These are phyloP conservation scores for Corythornis madagascariensis DNA, from an alignment of 2,113 vertebrate genomes.

Conservation along the genomic window DNA sequence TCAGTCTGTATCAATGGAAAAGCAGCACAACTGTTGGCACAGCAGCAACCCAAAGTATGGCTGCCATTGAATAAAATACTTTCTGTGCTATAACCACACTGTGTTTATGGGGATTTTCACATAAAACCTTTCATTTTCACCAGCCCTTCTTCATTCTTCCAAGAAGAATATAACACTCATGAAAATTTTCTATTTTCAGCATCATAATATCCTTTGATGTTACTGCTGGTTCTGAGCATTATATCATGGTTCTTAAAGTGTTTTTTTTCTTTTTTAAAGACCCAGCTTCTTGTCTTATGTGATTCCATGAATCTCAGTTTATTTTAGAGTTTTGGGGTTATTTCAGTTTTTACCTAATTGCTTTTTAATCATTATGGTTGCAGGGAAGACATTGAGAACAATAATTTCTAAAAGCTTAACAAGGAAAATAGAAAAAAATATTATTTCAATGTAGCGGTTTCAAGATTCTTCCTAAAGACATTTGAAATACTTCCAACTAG, in stretches of 20 bases:
- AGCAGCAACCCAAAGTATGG: neutral
- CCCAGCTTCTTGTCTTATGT: neutral
- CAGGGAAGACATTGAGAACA: neutral
- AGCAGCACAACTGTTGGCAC: neutral
- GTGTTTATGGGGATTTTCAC: neutral
- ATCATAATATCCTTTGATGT: neutral
- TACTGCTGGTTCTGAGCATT: neutral
- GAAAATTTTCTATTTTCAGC: neutral
- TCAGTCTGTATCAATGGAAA: neutral
- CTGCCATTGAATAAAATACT: neutral
- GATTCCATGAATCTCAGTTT: neutral
- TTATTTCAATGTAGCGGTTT: neutral
- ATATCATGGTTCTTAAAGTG: neutral
- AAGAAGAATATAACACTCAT: neutral
- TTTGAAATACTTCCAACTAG: neutral
- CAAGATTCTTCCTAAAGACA: neutral
- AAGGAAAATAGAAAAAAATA: neutral
- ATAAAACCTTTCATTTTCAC: neutral
- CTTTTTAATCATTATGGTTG: neutral
- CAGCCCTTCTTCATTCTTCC: neutral
- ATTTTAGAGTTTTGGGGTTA: neutral
- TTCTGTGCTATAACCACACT: neutral
- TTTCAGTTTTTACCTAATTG: neutral
- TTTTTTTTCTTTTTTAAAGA: neutral
- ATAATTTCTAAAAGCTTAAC: neutral